Evolutionary conservation across 2,797 vertebrate species (phyloP).

Genomic region (Diplodus sargus): DNA sequence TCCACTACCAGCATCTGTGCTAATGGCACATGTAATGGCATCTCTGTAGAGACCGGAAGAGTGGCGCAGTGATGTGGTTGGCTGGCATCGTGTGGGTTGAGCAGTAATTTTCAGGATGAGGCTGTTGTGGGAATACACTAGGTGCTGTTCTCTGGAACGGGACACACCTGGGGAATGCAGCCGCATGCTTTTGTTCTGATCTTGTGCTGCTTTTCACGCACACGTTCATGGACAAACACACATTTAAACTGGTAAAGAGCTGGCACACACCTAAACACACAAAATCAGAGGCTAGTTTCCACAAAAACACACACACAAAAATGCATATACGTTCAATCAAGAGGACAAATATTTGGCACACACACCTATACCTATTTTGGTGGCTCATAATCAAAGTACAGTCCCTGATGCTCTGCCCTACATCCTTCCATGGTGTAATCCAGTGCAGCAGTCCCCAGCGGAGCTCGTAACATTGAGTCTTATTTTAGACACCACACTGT

Average conservation of each 20-base stretch:
- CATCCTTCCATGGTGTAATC: slow-evolving; percentile 83
- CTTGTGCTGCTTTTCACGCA: slow-evolving; percentile 46
- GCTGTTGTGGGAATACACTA: slow-evolving; percentile 61
- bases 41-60: slow-evolving; percentile 35
- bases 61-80: slow-evolving; percentile 22
- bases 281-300: slow-evolving; percentile 35
- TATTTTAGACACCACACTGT: slow-evolving; percentile 82
- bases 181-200: slow-evolving; percentile 54
- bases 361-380: slow-evolving; percentile 76
- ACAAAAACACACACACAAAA: slow-evolving; percentile 22
- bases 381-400: slow-evolving; percentile 85
- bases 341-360: slow-evolving; percentile 43
- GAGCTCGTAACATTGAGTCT: slow-evolving; percentile 78
- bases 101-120: slow-evolving; percentile 64
- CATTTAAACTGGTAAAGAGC: slow-evolving; percentile 19
- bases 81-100: slow-evolving; percentile 59
- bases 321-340: slow-evolving; percentile 25
- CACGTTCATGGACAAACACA: neutral
- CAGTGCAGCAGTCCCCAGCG: slow-evolving; percentile 76
- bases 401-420: slow-evolving; percentile 83
- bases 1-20: slow-evolving; percentile 9
- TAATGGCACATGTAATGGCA: slow-evolving; percentile 49
- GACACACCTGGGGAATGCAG: slow-evolving; percentile 59
- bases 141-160: slow-evolving; percentile 50
- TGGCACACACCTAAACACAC: slow-evolving; percentile 36